Evolutionary conservation across 2,797 vertebrate genomes (phyloP).

Genomic region (Channallabes apus): DNA sequence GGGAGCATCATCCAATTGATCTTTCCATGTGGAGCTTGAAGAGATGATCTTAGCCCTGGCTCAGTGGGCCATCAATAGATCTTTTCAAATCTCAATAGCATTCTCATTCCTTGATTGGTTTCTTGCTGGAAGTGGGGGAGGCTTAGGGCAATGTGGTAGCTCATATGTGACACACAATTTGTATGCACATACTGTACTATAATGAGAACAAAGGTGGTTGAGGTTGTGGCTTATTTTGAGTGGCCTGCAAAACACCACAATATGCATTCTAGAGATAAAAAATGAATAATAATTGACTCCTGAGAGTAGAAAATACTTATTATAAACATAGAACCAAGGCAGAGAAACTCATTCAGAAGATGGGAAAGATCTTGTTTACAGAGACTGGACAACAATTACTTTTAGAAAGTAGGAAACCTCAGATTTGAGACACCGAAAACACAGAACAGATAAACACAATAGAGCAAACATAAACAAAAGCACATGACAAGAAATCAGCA

Average conservation of each 20-base stretch:
- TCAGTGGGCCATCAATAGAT: constrained; percentile 8
- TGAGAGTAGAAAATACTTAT: not conserved
- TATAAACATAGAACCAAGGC: not conserved
- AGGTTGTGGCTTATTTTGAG: not conserved
- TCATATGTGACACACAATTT: constrained; percentile 2
- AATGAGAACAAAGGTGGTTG: not conserved
- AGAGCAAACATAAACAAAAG: not conserved
- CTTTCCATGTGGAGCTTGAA: constrained; percentile 13
- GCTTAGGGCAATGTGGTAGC: not conserved
- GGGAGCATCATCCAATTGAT: constrained; percentile 16
- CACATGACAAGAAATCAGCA: not conserved
- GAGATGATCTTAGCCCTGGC: not conserved
- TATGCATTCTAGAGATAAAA: not conserved
- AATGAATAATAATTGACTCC: not conserved
- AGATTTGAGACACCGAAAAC: not conserved
- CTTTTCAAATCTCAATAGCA: constrained; percentile 10
- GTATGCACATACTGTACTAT: not conserved
- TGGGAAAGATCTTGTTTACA: not conserved
- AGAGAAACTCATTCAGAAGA: not conserved
- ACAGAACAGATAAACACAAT: constrained; percentile 3
- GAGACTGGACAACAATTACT: not conserved
- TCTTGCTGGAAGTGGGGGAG: not conserved
- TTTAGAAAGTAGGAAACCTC: not conserved
- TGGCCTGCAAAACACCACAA: not conserved
- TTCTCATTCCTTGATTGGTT: constrained; percentile 6